Percentiles rank a stretch among this genome's conserved stretches.
phyloP scores from a whole-genome alignment of 2,888 invertebrate genomes.

The Muschampia plurimacula region DNA sequence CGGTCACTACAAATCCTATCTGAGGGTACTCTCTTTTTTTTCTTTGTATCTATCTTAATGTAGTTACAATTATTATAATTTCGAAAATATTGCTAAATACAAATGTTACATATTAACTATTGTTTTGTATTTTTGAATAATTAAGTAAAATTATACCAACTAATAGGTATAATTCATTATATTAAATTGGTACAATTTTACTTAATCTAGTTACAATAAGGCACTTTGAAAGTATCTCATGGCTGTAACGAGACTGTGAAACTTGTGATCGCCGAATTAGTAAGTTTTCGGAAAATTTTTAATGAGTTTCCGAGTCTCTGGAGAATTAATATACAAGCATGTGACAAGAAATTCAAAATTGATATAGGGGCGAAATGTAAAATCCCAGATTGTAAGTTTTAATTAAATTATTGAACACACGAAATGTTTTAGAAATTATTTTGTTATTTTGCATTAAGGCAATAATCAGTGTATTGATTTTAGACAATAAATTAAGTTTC shows the following conservation, averaged over 20 bases:
- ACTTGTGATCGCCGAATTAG: constrained; percentile 30
- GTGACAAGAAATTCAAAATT: not conserved
- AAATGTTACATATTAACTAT: no score
- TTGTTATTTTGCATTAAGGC: no score
- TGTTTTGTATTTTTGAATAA: no score
- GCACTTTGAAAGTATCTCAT: constrained; percentile 20
- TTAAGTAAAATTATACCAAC: no score
- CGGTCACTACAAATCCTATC: no score
- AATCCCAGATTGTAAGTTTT: not conserved
- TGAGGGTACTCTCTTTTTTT: no score
- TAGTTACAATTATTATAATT: no score
- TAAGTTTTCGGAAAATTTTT: constrained; percentile 33
- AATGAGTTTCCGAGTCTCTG: constrained; percentile 30
- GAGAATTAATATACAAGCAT: constrained; percentile 6
- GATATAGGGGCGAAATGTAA: not conserved
- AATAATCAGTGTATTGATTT: not conserved
- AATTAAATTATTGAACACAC: not conserved
- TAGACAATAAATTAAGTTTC: not conserved
- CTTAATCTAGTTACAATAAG: constrained; percentile 16
- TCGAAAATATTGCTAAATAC: no score
- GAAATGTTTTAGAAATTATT: no score
- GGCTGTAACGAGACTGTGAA: constrained; percentile 30
- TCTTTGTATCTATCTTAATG: no score
- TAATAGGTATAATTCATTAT: not conserved
- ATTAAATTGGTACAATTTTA: not conserved